Conservation (phyloP, 2,888 invertebrate genomes). For the Rhingia rostrata region DNA sequence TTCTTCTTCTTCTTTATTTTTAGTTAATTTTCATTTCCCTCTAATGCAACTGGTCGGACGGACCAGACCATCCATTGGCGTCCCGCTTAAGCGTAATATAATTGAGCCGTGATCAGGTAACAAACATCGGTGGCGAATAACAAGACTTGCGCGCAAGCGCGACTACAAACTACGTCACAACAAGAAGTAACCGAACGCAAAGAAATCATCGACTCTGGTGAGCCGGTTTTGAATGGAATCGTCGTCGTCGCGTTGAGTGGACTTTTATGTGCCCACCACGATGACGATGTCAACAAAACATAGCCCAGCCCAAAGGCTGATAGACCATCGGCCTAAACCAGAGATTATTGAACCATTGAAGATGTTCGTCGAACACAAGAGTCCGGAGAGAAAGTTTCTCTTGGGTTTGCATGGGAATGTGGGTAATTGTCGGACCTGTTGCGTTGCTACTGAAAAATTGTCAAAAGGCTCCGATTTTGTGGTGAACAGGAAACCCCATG, state of each 20-base stretch:
- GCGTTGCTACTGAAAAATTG: conserved; percentile 27
- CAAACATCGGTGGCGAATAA: conserved; percentile 54
- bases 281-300: conserved; percentile 58
- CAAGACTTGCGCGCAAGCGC: conserved; percentile 32
- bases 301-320: conserved; percentile 38
- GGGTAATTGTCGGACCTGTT: conserved; percentile 47
- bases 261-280: not conserved
- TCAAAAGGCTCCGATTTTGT: conserved; percentile 40
- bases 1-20: conserved; percentile 9
- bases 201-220: conserved; percentile 4
- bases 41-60: conserved; percentile 19
- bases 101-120: conserved; percentile 57
- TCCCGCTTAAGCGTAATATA: conserved; percentile 48
- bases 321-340: conserved; percentile 7
- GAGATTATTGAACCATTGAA: conserved; percentile 70
- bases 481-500: conserved; percentile 48
- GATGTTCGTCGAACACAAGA: conserved; percentile 54
- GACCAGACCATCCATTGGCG: conserved; percentile 36
- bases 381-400: conserved; percentile 59
- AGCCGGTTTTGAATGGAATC: conserved; percentile 31
- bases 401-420: conserved; percentile 10
- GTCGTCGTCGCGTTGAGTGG: conserved; percentile 9
- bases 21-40: conserved; percentile 52
- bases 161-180: conserved; percentile 43
- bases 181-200: conserved; percentile 1